Evolutionary conservation across 2,797 vertebrate genomes (phyloP).

Genomic region (Rallus crepitans): DNA sequence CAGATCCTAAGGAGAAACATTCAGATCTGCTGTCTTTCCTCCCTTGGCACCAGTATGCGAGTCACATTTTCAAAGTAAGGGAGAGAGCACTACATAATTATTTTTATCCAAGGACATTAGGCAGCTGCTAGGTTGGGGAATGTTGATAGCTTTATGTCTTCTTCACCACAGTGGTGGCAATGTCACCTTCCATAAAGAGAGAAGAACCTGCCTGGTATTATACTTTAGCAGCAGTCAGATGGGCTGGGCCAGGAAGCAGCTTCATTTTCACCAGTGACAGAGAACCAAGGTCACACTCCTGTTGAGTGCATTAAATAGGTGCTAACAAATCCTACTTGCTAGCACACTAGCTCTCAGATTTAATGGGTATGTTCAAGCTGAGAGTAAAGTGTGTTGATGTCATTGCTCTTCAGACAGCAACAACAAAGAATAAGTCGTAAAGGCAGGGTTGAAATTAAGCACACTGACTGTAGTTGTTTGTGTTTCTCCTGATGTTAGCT

Average conservation of each 20-base stretch:
- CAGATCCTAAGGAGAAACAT: background rate
- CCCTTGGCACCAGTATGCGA: background rate
- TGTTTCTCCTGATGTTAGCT: background rate
- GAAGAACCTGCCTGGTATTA: background rate
- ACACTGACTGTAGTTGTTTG: background rate
- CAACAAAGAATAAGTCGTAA: background rate
- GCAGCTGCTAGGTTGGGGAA: background rate
- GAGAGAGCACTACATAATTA: background rate
- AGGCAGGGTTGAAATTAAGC: background rate
- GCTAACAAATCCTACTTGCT: background rate
- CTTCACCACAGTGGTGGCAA: background rate
- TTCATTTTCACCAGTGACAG: background rate
- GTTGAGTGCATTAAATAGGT: background rate
- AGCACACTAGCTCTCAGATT: background rate
- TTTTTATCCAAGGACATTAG: background rate
- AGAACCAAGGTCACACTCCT: background rate
- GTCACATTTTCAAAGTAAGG: background rate
- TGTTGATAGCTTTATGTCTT: background rate
- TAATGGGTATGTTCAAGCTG: constrained; percentile 10
- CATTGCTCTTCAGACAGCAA: background rate
- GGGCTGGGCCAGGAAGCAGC: background rate
- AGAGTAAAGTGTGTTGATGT: background rate
- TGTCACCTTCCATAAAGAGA: background rate
- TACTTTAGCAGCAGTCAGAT: background rate
- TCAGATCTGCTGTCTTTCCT: background rate